Evolutionary conservation across 2,797 vertebrate genomes (phyloP).

Genomic region (Cheirogaleus major): DNA sequence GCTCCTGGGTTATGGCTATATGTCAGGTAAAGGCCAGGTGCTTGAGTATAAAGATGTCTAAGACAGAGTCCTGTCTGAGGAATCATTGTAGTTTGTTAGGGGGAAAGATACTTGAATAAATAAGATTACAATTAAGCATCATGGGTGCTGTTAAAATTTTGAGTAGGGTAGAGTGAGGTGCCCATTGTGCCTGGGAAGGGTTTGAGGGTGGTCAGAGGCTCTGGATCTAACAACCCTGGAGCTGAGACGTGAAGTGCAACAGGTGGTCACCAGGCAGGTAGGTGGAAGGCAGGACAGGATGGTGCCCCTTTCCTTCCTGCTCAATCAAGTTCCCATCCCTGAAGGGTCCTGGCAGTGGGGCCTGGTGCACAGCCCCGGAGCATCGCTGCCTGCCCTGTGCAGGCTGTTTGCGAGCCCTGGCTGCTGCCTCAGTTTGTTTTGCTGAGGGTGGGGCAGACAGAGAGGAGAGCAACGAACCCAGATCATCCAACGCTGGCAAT

Average conservation of each 20-base stretch:
- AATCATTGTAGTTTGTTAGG: not conserved
- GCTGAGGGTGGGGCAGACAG: too few species aligned
- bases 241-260: not conserved
- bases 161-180: not conserved
- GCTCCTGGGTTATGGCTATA: not conserved
- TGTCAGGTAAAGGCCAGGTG: not conserved
- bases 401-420: not conserved
- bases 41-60: not conserved
- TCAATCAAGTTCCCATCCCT: not conserved
- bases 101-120: not conserved
- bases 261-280: not conserved
- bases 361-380: not conserved
- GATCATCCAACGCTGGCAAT: not conserved
- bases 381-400: accelerated
- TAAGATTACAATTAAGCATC: not conserved
- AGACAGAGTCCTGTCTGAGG: not conserved
- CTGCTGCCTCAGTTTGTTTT: not conserved
- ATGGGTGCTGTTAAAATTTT: not conserved
- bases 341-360: not conserved
- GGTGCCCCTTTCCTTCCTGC: not conserved
- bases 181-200: too few species aligned
- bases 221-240: not conserved
- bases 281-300: not conserved
- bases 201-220: not conserved
- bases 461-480: not conserved